Evolutionary conservation across 2,888 invertebrate genomes (phyloP).

Genomic region (Synanthedon myopaeformis): DNA sequence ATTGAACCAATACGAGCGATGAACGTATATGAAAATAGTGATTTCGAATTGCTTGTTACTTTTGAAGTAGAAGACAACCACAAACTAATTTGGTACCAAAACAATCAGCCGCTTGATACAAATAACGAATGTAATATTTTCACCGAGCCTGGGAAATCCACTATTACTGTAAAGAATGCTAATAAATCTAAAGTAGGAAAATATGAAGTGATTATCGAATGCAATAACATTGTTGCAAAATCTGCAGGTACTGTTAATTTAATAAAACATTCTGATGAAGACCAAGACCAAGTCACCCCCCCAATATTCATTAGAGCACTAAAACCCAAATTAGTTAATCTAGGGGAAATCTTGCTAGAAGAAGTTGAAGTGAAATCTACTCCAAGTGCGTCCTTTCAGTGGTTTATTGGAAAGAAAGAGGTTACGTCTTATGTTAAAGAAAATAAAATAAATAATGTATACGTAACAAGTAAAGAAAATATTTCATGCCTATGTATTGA

Average conservation of each 20-base stretch:
- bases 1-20: conserved; percentile 82
- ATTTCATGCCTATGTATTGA: conserved; percentile 83
- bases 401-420: conserved; percentile 83
- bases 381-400: conserved; percentile 87
- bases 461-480: conserved; percentile 78
- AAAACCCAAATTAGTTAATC: conserved; percentile 75
- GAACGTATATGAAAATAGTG: conserved; percentile 76
- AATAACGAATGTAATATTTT: conserved; percentile 73
- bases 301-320: conserved; percentile 81
- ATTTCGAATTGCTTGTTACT: conserved; percentile 76
- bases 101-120: conserved; percentile 80
- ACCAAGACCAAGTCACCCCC: conserved; percentile 73
- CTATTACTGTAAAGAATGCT: conserved; percentile 74
- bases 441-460: conserved; percentile 76
- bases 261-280: conserved; percentile 69
- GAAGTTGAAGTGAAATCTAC: conserved; percentile 82
- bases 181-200: conserved; percentile 85
- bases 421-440: conserved; percentile 65
- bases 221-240: conserved; percentile 81
- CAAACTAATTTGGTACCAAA: conserved; percentile 87
- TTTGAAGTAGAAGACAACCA: conserved; percentile 79
- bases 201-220: conserved; percentile 87
- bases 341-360: conserved; percentile 82
- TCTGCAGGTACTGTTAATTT: conserved; percentile 87
- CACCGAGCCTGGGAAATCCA: conserved; percentile 73